Conservation (phyloP, 2,888 invertebrate species). For the Gortyna flavago region DNA sequence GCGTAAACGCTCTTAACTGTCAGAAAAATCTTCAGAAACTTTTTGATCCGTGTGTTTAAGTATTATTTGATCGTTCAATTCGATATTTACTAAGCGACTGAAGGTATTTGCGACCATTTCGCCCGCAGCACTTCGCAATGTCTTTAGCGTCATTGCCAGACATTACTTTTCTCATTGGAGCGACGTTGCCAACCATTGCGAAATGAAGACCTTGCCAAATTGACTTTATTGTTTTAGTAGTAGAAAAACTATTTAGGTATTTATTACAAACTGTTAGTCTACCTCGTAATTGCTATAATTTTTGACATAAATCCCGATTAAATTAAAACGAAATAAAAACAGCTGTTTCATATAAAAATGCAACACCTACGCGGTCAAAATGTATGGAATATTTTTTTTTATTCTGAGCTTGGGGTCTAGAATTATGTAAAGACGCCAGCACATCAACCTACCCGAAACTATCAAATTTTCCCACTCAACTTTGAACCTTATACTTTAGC, state of each 20-base stretch:
- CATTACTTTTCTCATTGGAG: background rate
- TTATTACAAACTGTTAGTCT: background rate
- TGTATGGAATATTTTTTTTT: too few relatives aligned
- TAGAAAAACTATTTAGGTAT: background rate
- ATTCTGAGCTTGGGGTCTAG: too few relatives aligned
- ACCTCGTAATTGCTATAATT: background rate
- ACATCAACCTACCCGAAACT: too few relatives aligned
- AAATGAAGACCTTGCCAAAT: constrained; percentile 43
- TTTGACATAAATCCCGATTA: background rate
- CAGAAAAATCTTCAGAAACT: background rate
- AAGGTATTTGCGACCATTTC: background rate
- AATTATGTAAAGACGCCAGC: too few relatives aligned
- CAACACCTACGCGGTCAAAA: too few relatives aligned
- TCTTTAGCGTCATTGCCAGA: constrained; percentile 28
- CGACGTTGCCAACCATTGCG: constrained; percentile 39
- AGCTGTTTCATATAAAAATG: too few relatives aligned
- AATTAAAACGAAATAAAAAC: background rate
- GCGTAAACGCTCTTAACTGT: too few relatives aligned
- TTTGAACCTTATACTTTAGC: too few relatives aligned
- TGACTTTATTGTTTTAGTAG: background rate
- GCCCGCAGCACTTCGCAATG: background rate
- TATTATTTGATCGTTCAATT: background rate
- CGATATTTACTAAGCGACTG: constrained; percentile 21
- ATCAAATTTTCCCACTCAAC: too few relatives aligned
- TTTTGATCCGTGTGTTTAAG: background rate